These are phyloP conservation scores for Plestiodon gilberti DNA, from an alignment of 2,113 vertebrate genomes.

Conservation along the genomic window DNA sequence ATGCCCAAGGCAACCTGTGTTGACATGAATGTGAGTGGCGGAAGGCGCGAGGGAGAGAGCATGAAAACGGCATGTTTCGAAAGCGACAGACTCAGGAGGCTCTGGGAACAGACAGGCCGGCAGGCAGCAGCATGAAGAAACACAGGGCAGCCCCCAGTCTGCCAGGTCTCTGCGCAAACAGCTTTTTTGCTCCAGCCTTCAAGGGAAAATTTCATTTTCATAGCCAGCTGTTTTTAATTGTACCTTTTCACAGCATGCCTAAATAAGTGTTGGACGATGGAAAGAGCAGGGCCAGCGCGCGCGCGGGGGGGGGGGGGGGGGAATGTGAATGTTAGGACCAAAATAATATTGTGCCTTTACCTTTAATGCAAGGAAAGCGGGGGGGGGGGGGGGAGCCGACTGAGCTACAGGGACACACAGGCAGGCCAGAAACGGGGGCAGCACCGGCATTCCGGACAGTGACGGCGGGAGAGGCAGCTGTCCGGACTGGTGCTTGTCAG, in stretches of 20 bases:
- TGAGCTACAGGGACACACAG: too few species aligned
- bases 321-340: slow-evolving; percentile 10
- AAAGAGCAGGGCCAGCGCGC: slow-evolving; percentile 38
- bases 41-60: neutral
- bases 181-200: slow-evolving; percentile 30
- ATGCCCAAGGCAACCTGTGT: neutral
- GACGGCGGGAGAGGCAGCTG: too few species aligned
- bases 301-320: slow-evolving; percentile 22
- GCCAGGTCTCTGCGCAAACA: neutral
- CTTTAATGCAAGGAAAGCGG: slow-evolving; percentile 29
- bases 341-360: slow-evolving; percentile 36
- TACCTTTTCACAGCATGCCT: slow-evolving; percentile 29
- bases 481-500: too few species aligned
- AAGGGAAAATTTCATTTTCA: slow-evolving; percentile 5
- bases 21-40: neutral
- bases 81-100: neutral
- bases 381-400: neutral
- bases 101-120: too few species aligned
- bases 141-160: slow-evolving; percentile 10
- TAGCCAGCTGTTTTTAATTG: slow-evolving; percentile 64
- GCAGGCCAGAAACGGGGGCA: too few species aligned
- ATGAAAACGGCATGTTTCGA: neutral
- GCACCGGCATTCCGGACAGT: too few species aligned
- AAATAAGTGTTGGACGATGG: neutral
- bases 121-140: fast-evolving